Conservation (phyloP, 2,113 vertebrate genomes). For the Cyanoramphus novaezelandiae region DNA sequence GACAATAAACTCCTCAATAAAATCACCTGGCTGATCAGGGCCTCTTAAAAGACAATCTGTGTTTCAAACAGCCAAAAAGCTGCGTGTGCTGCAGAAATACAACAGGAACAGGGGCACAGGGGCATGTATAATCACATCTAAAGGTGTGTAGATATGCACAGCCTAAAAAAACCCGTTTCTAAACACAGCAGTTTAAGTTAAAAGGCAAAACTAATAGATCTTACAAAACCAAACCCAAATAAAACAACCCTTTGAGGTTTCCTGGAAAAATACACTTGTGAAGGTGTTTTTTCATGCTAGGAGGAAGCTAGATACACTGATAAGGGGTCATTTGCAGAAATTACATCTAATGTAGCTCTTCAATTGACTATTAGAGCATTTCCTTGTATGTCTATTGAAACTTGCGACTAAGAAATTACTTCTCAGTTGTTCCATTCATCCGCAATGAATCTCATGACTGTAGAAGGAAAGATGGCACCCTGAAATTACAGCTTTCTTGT, state of each 20-base stretch:
- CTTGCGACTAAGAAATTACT: constrained; percentile 28
- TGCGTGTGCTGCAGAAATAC: neutral
- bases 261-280: neutral
- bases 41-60: neutral
- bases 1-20: neutral
- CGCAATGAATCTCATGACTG: constrained; percentile 18
- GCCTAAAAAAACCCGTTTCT: neutral
- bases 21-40: neutral
- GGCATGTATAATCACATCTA: neutral
- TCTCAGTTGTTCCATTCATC: constrained; percentile 32
- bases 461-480: constrained; percentile 27
- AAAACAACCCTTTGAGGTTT: neutral
- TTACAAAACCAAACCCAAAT: neutral
- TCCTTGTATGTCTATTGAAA: neutral
- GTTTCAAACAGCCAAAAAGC: neutral
- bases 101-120: neutral
- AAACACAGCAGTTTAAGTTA: neutral
- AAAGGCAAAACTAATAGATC: neutral
- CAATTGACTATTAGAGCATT: neutral
- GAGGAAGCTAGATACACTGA: neutral
- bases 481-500: constrained; percentile 64
- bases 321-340: neutral
- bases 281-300: neutral
- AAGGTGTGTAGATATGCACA: neutral
- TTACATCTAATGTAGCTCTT: neutral